These are phyloP conservation scores for rat (Rattus norvegicus) DNA, from an alignment of 2,113 vertebrate genomes.

Conservation along the genomic window GRCr8 NC_086039.1:123799501-123800000, in stretches of 20 bases:
- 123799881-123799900: slow-evolving; percentile 55
- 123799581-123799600: neutral
- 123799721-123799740: neutral
- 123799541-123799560: slow-evolving; percentile 17
- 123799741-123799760: slow-evolving; percentile 26
- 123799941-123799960: slow-evolving; percentile 28
- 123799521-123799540: neutral
- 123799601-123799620: neutral
- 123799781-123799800: slow-evolving; percentile 22
- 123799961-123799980: slow-evolving; percentile 60
- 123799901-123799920: slow-evolving; percentile 63
- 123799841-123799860: slow-evolving; percentile 59
- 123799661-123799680: neutral
- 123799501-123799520: slow-evolving; percentile 13
- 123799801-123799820: neutral
- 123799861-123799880: slow-evolving; percentile 40
- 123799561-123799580: slow-evolving; percentile 34
- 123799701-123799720: neutral
- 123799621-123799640: neutral
- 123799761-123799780: neutral
- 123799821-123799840: slow-evolving; percentile 36
- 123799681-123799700: neutral
- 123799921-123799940: slow-evolving; percentile 57
- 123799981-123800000: slow-evolving; percentile 55
- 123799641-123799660: neutral